Conservation (phyloP, 2,113 vertebrate genomes). For the Cygnus buccinator region DNA sequence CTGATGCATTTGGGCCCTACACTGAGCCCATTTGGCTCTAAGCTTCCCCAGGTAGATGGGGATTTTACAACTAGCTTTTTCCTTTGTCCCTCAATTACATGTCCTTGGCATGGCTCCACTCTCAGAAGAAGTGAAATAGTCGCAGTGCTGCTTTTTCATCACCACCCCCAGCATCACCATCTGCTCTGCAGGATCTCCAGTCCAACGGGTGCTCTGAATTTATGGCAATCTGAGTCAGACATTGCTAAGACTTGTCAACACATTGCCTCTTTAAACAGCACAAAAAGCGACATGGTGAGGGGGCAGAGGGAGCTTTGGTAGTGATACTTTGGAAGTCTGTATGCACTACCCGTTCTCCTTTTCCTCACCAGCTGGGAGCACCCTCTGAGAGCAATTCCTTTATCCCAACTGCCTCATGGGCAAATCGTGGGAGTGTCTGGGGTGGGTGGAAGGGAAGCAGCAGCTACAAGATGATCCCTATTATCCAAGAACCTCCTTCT, state of each 20-base stretch:
- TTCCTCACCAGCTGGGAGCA: neutral
- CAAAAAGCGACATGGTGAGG: neutral
- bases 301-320: neutral
- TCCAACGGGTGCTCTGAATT: neutral
- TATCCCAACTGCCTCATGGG: neutral
- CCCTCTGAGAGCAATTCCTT: neutral
- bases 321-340: neutral
- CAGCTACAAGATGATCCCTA: neutral
- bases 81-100: neutral
- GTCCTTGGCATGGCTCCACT: neutral
- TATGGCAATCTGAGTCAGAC: neutral
- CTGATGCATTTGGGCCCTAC: neutral
- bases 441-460: neutral
- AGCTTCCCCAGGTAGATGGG: neutral
- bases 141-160: neutral
- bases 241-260: conserved; percentile 10
- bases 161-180: neutral
- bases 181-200: conserved; percentile 1
- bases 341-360: neutral
- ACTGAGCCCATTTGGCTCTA: neutral
- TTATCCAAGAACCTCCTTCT: neutral
- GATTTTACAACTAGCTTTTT: neutral
- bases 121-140: neutral
- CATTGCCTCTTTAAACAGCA: conserved; percentile 30
- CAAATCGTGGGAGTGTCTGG: neutral